A percentile compares a stretch with the other conserved stretches of the same genome.
These are phyloP conservation scores for Cotesia chilonis DNA, from an alignment of 1,140 invertebrate genomes.

Conservation along the genomic window DNA sequence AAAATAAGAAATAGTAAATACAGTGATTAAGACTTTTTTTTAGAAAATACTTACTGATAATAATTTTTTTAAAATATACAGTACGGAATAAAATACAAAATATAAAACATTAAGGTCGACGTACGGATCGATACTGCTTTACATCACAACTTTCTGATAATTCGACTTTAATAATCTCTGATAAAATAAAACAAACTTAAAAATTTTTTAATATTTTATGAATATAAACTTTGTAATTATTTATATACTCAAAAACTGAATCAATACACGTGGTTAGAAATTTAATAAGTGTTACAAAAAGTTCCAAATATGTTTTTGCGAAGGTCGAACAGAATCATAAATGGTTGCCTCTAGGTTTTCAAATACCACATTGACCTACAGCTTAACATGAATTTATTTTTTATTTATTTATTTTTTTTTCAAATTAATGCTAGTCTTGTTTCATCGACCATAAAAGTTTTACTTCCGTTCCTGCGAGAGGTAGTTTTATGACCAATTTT, in stretches of 20 bases:
- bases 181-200: conserved; percentile 11
- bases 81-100: not conserved
- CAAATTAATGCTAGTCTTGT: conserved; percentile 16
- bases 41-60: no score
- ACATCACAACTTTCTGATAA: conserved; percentile 7
- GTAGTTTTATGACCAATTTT: not conserved
- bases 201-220: not conserved
- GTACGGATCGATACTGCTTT: conserved; percentile 20
- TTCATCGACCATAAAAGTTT: conserved; percentile 14
- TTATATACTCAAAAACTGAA: not conserved
- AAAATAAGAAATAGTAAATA: no score
- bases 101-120: conserved; percentile 11
- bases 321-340: conserved; percentile 20
- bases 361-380: conserved; percentile 24
- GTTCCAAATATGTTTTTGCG: conserved; percentile 7
- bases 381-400: conserved; percentile 15
- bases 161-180: not conserved
- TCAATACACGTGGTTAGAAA: conserved; percentile 15
- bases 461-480: conserved; percentile 22
- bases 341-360: conserved; percentile 9
- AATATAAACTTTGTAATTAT: not conserved
- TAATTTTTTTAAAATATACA: not conserved
- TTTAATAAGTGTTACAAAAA: conserved; percentile 14
- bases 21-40: no score
- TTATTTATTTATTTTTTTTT: conserved; percentile 2